Conservation (phyloP, 2,888 invertebrate species). For the Omphaloscelis lunosa region DNA sequence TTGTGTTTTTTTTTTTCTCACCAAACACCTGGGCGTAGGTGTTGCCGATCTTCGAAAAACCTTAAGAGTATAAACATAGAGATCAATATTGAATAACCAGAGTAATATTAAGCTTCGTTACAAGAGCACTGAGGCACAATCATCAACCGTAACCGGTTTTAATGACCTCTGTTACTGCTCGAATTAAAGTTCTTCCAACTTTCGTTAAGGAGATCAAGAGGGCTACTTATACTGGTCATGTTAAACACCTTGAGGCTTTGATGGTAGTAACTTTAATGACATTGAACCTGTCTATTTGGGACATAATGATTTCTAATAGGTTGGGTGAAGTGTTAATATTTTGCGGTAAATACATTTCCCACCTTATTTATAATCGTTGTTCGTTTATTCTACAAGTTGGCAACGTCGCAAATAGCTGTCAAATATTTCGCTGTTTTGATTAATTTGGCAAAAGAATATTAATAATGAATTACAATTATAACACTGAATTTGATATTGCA, state of each 20-base stretch:
- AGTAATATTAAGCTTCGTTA: conserved; percentile 59
- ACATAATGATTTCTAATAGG: conserved; percentile 74
- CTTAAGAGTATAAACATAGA: conserved; percentile 30
- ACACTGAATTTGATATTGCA: no score
- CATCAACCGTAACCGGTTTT: conserved; percentile 74
- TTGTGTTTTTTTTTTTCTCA: conserved; percentile 66
- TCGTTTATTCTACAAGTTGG: no score
- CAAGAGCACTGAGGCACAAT: conserved; percentile 72
- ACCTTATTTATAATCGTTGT: no score
- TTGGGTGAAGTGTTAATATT: conserved; percentile 63
- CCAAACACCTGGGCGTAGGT: conserved; percentile 61
- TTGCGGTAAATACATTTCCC: conserved; percentile 8
- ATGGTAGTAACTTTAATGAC: conserved; percentile 66
- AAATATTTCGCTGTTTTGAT: no score
- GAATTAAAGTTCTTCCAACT: conserved; percentile 49
- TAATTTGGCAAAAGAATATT: no score
- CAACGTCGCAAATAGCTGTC: no score
- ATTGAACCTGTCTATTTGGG: conserved; percentile 71
- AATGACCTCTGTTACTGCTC: conserved; percentile 65
- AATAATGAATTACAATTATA: no score
- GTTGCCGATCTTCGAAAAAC: conserved; percentile 26
- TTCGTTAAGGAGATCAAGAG: conserved; percentile 57
- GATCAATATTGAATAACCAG: conserved; percentile 63
- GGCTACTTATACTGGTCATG: conserved; percentile 62
- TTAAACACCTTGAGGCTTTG: conserved; percentile 70